phyloP scores from a whole-genome alignment of 1,140 invertebrate genomes.

The Leptopilina clavipes region DNA sequence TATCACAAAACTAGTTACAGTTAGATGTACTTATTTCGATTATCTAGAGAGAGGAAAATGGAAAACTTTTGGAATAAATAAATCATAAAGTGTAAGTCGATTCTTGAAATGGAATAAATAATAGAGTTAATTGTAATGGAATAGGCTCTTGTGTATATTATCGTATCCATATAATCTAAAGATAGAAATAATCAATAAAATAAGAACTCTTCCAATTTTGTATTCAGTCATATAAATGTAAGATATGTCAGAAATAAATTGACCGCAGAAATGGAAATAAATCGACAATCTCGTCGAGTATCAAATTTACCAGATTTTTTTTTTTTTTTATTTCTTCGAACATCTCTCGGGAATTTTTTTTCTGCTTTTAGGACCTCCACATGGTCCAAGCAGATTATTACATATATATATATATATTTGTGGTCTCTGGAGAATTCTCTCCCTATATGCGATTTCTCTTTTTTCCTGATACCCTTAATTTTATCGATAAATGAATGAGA shows the following conservation, averaged over 20 bases:
- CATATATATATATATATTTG: slow-evolving; percentile 16
- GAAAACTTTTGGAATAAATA: neutral
- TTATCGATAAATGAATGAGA: neutral
- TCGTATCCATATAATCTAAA: neutral
- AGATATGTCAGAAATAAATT: slow-evolving; percentile 8
- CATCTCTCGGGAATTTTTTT: neutral
- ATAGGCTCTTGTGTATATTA: neutral
- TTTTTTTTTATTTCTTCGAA: neutral
- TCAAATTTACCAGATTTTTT: neutral
- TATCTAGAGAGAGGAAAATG: neutral
- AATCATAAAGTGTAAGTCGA: neutral
- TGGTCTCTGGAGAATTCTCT: neutral
- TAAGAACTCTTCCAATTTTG: neutral
- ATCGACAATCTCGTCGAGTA: slow-evolving; percentile 9
- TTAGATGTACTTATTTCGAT: too few relatives aligned
- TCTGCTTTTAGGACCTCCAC: neutral
- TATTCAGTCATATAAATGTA: slow-evolving; percentile 2
- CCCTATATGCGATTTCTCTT: neutral
- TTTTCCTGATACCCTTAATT: neutral
- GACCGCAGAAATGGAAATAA: neutral
- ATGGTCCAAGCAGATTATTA: slow-evolving; percentile 11
- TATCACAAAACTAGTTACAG: too few relatives aligned
- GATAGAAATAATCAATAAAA: slow-evolving; percentile 1
- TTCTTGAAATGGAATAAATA: neutral
- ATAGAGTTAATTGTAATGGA: neutral